Base-by-base conservation (phyloP, 2,797 vertebrate species). In the Potorous gilbertii region DNA sequence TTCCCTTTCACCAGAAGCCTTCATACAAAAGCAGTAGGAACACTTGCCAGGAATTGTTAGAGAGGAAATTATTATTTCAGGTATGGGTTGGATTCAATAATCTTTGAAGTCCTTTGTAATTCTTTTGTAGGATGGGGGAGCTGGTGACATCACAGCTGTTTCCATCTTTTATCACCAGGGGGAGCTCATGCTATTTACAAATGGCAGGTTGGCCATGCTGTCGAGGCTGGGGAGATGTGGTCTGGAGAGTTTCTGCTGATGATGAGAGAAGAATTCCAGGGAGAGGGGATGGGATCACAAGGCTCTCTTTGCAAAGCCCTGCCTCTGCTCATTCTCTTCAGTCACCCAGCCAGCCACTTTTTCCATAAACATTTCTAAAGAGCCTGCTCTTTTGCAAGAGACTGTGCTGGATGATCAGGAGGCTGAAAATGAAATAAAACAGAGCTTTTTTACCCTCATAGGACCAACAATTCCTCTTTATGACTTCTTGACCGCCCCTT, bases 151-250 rank as follows among this genome's bases (percentile, higher is more conserved):
- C 40, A 11, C 40, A 12, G 46, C 40, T 21, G 90, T 93, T 18
- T n/a, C 62, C 62, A 1, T 2, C 0, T 55, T 12, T 92, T 0
- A 5, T 96, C 98, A 94, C 95, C 95, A 98, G 98, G 90, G 96
- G 97, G 96, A 92, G n/a, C 89, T 92, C 92, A 66, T 56, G 91
- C 74, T 94, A 92, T 97, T 93, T 59, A 90, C 90, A 74, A 94
- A 95, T 27, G 93, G 55, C 31, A 0, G 40, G 10, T 40, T 50
- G 74, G 9, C 9, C 74, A 9, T 3, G 5, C 5, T 11, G 31
- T 40, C 28, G 8, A 29, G 3, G 2, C 74, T 87, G 21, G 40
- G 40, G 2, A 50, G 40, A 87, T 27, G 3, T 46, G 74, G 74
- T 10, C 74, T 87, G 74, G 74, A 40, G 9, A 87, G 9, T 87